These are phyloP conservation scores for Punctoribates punctum DNA, from an alignment of 2,888 invertebrate species.

Conservation along the genomic window DNA sequence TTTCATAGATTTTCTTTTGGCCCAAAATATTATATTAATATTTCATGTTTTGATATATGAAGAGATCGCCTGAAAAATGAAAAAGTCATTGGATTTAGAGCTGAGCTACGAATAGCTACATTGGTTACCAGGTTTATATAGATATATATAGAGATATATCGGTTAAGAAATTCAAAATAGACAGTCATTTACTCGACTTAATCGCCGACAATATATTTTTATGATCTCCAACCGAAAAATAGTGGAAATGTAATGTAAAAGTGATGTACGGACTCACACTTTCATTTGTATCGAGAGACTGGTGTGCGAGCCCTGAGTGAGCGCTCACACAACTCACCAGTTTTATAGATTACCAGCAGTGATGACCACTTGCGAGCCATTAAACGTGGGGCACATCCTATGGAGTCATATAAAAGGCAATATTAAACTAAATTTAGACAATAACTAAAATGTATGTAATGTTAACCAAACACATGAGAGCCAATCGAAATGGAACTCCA, in stretches of 20 bases:
- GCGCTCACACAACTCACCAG: background rate
- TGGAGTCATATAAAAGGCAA: background rate
- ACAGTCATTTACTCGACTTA: slow-evolving; percentile 20
- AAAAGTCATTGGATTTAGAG: background rate
- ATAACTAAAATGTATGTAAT: background rate
- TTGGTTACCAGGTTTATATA: background rate
- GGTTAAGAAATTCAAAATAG: slow-evolving; percentile 15
- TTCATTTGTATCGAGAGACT: slow-evolving; percentile 8
- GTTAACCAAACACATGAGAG: too few species aligned
- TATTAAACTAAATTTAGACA: background rate
- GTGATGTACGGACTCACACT: slow-evolving; percentile 11
- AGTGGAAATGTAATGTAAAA: background rate
- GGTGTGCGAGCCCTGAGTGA: background rate
- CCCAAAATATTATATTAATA: background rate
- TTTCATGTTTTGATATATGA: slow-evolving; percentile 8
- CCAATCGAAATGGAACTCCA: too few species aligned
- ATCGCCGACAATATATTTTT: slow-evolving; percentile 18
- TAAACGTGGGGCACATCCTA: slow-evolving; percentile 1
- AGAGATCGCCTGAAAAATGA: background rate
- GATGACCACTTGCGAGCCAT: slow-evolving; percentile 22
- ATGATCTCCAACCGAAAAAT: background rate
- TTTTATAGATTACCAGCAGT: background rate
- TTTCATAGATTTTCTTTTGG: background rate
- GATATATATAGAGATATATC: slow-evolving; percentile 7
- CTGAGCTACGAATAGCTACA: background rate